Evolutionary conservation across 2,797 vertebrate species (phyloP).

Genomic region (Zenarchopterus dispar): DNA sequence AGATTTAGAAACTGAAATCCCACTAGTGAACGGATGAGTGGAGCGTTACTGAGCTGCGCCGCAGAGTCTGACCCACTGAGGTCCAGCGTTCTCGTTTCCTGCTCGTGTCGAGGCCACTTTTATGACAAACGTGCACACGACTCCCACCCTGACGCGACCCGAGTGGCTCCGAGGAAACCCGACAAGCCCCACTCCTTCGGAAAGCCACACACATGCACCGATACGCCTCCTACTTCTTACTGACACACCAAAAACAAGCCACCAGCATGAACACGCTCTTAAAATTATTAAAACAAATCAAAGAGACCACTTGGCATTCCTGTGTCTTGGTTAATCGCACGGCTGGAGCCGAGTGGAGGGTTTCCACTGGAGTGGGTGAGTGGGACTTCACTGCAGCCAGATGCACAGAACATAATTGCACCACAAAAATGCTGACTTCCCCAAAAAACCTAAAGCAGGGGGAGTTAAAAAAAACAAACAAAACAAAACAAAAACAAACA

Average conservation of each 20-base stretch:
- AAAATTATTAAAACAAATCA: constrained; percentile 15
- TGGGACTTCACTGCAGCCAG: constrained; percentile 30
- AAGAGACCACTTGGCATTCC: constrained; percentile 43
- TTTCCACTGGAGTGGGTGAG: constrained; percentile 45
- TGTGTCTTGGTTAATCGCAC: constrained; percentile 30
- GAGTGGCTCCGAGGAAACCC: constrained; percentile 19
- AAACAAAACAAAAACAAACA: constrained; percentile 21
- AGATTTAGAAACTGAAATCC: constrained; percentile 60
- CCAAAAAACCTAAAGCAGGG: constrained; percentile 30
- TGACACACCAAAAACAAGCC: constrained; percentile 30
- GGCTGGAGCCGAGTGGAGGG: constrained; percentile 28
- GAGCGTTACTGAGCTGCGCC: constrained; percentile 34
- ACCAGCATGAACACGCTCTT: constrained; percentile 3
- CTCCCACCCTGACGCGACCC: constrained; percentile 18
- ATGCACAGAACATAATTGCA: constrained; percentile 57
- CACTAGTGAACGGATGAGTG: constrained; percentile 48
- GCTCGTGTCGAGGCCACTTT: constrained; percentile 9
- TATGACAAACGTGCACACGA: not conserved
- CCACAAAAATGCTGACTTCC: constrained; percentile 67
- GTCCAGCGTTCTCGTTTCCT: constrained; percentile 11
- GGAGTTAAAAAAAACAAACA: too few relatives aligned
- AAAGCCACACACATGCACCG: constrained; percentile 14
- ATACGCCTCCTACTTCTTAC: constrained; percentile 30
- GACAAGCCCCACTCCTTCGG: not conserved
- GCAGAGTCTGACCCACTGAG: constrained; percentile 45